A percentile compares a stretch with the other conserved stretches of the same genome.
These are phyloP conservation scores for Drosophila pruinosa DNA, from an alignment of 1,140 invertebrate genomes.

Conservation along the genomic window DNA sequence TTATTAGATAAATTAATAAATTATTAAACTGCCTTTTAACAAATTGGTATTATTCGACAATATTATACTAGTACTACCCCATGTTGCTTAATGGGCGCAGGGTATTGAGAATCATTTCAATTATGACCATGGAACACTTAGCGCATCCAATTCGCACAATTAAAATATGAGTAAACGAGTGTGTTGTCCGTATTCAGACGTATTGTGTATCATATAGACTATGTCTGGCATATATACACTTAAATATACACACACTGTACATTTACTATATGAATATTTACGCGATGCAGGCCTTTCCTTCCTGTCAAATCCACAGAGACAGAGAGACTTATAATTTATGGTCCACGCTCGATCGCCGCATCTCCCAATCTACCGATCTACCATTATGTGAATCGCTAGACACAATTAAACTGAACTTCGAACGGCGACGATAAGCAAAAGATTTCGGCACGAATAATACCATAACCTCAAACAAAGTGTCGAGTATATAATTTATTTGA, in stretches of 20 bases:
- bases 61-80: background rate
- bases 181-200: slow-evolving; percentile 15
- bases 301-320: slow-evolving; percentile 10
- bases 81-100: background rate
- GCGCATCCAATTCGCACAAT: slow-evolving; percentile 24
- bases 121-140: slow-evolving; percentile 29
- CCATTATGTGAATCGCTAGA: slow-evolving; percentile 39
- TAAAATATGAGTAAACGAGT: slow-evolving; percentile 13
- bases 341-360: slow-evolving; percentile 8
- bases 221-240: background rate
- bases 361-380: slow-evolving; percentile 9
- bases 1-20: too few species aligned
- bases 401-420: slow-evolving; percentile 32
- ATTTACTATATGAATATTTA: slow-evolving; percentile 2
- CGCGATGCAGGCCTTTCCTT: slow-evolving; percentile 5
- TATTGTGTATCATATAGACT: slow-evolving; percentile 6
- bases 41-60: too few species aligned
- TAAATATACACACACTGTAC: background rate
- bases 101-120: slow-evolving; percentile 5
- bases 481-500: background rate
- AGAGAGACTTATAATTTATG: slow-evolving; percentile 20
- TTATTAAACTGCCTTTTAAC: too few species aligned
- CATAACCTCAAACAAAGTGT: slow-evolving; percentile 19
- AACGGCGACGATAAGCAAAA: slow-evolving; percentile 22
- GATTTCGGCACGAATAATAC: slow-evolving; percentile 1